Base-by-base conservation (phyloP, 2,888 invertebrate genomes). In the Amphipoea oculea region DNA sequence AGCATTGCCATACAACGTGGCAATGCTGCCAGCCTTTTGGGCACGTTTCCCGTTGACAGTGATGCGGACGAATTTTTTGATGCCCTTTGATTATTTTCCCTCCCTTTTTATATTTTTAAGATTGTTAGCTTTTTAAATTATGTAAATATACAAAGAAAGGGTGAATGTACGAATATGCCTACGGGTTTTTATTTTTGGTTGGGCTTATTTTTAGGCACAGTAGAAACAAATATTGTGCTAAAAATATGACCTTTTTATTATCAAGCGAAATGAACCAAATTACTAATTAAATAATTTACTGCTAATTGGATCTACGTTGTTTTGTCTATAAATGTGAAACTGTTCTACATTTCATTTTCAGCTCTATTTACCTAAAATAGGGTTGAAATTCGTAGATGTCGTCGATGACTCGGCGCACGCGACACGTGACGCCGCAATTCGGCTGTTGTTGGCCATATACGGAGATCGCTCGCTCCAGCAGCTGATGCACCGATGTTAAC, bases 351-450 rank as follows among this genome's bases (percentile, higher is more conserved):
- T 62, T 1, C 1, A 74, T 45, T 66, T 45, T 40, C 40, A 40
- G 48, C 73, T 84, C 76, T 89, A 89, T 89, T 87, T 40, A 97
- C 97, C 96, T 95, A 90, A 92, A 92, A 92, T 97, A 97, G n/a
- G 97, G 96, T 91, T 97, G 95, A 86, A 96, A 96, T 81, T 96
- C 94, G 92, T 97, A 97, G 62, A 97, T 92, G 83, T 96, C 96
- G 81, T 97, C 96, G 79, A 97, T 88, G 60, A 97, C 96, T 85
- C 95, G 93, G 76, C 95, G 94, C 78, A 97, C 92, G 78, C 97
- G 96, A 89, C 97, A 97, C 73, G 94, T 92, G 80, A 97, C 86
- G 40, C 96, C 95, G 85, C 97, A 97, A 65, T 91, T 88, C n/a
- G 94, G 90, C 79, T 94, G 92, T 86, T 96, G 95, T n/a, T 91